Evolutionary conservation across 2,797 vertebrate genomes (phyloP).

Genomic region (Tamandua tetradactyla): DNA sequence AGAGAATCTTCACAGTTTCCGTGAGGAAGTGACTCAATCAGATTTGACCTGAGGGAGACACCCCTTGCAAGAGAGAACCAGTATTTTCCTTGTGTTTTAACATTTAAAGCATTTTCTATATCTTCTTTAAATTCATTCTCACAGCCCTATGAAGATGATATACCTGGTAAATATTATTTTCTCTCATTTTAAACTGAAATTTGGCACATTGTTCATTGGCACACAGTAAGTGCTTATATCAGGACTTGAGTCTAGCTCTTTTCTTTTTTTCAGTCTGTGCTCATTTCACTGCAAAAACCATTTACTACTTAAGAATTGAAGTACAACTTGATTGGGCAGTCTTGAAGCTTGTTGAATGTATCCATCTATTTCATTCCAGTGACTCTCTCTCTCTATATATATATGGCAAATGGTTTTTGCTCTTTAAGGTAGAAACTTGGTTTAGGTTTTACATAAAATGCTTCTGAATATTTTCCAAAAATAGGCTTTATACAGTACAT

Average conservation of each 20-base stretch:
- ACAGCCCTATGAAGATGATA: no score
- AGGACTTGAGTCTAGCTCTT: background rate
- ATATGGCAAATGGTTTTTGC: background rate
- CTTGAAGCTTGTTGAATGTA: background rate
- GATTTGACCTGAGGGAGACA: background rate
- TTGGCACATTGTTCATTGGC: background rate
- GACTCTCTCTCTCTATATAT: background rate
- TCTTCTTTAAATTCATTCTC: background rate
- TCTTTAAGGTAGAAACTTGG: background rate
- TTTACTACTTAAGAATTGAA: background rate
- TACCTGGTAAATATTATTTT: background rate
- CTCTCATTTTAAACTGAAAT: background rate
- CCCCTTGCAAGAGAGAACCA: background rate
- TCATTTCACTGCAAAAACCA: background rate
- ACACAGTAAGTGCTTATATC: background rate
- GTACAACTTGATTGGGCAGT: background rate
- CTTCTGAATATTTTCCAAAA: background rate
- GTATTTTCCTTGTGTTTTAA: background rate
- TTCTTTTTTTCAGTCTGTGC: background rate
- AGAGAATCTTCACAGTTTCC: background rate
- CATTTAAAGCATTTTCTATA: background rate
- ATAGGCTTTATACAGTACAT: background rate
- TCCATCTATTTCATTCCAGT: background rate
- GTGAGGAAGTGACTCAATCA: background rate
- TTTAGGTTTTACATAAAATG: background rate